Evolutionary conservation across 2,113 vertebrate species (phyloP), one percentile per base, ranked within the genome.

Genomic region (Percina caprodes): DNA sequence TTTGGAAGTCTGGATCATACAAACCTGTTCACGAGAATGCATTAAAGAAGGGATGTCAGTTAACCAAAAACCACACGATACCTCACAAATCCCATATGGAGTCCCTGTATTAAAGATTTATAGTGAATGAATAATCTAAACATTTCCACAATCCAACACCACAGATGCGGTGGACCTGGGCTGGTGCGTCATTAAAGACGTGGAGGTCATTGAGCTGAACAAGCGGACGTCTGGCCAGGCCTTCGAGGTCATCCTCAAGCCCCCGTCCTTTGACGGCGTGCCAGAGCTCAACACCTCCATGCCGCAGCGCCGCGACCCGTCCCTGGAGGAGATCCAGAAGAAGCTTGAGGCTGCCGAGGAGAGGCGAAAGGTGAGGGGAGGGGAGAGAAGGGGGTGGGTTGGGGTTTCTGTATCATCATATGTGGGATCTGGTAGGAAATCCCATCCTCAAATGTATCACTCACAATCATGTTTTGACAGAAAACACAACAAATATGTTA

Each of bases 321-420:
- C 98, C 0, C 92, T 99, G 90, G 97, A 99, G 92, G 98, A 99
- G 95, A 99, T 99, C 92, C 97, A 99, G 95, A 99, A 98, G 93
- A 99, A 97, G 80, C 91, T 99, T 77, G 98, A 98, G 89, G 98
- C 97, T 0, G 98, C 98, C 0, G 97, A 99, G 86, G 98, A 99
- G 77, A 94, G 98, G 65, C 93, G 97, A 35, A 99, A 99, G 97
- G 98, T 98, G 82, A 71, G 89, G 15, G 55, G 12, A 10, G 6
- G 6, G 13, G 11, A 42, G 35, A 23, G 12, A 6, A 35, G 16
- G 16, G 35, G 35, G 1, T 14, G 33, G 5, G 11, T 2, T 3
- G 18, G 18, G 12, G 23, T 42, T 24, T 24, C 68, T 52, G 52
- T 2, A 5, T 61, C 46, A 15, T 49, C 49, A 42, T 6, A 12